phyloP scores from a whole-genome alignment of 2,113 vertebrate genomes.

The Semicossyphus pulcher region DNA sequence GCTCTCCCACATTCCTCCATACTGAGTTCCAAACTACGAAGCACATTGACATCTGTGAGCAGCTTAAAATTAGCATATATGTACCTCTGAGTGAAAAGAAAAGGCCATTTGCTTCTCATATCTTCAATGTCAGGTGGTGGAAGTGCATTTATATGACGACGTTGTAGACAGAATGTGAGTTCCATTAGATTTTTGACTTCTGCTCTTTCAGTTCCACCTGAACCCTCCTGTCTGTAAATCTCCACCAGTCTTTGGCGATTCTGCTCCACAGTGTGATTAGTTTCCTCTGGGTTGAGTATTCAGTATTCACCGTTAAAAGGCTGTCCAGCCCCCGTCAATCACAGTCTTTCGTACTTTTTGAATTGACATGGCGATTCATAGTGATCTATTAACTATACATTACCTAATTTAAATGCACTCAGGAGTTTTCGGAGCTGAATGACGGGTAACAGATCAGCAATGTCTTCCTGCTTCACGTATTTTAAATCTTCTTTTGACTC shows the following conservation, averaged over 20 bases:
- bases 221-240: background rate
- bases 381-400: no score
- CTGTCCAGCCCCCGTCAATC: no score
- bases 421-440: no score
- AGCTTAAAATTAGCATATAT: slow-evolving; percentile 29
- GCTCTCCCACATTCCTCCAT: slow-evolving; percentile 24
- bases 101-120: background rate
- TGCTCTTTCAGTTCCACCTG: background rate
- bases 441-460: no score
- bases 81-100: background rate
- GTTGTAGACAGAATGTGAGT: background rate
- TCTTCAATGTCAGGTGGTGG: slow-evolving; percentile 7
- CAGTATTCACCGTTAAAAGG: no score
- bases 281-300: background rate
- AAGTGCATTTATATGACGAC: background rate
- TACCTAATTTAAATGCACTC: no score
- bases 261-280: background rate
- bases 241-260: background rate
- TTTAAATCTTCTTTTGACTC: background rate
- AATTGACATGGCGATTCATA: no score
- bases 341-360: no score
- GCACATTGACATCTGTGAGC: slow-evolving; percentile 16
- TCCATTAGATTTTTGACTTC: slow-evolving; percentile 1
- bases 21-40: background rate
- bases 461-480: no score